phyloP scores from a whole-genome alignment of 2,888 invertebrate genomes.

The Drosophila diplacantha region DNA sequence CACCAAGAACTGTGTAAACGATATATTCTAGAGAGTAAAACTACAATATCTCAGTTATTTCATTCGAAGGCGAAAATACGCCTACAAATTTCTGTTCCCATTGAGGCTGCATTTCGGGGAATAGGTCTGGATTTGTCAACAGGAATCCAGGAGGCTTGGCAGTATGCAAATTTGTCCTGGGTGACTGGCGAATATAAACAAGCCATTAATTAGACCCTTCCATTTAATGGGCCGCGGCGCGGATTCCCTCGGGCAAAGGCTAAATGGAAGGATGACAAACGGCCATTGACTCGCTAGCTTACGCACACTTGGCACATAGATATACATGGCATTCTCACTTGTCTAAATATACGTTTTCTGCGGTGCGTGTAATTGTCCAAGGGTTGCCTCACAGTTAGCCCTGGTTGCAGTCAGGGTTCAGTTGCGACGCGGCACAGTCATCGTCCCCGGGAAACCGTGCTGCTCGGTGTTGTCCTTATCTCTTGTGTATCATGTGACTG shows the following conservation, averaged over 20 bases:
- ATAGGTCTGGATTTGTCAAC: constrained; percentile 5
- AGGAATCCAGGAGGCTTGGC: constrained; percentile 11
- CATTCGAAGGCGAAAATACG: neutral
- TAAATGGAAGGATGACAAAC: constrained; percentile 26
- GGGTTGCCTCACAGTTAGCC: constrained; percentile 11
- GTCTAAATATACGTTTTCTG: neutral
- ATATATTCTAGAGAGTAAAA: too few relatives aligned
- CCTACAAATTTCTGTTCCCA: neutral
- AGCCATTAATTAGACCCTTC: constrained; percentile 50
- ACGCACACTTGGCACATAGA: neutral
- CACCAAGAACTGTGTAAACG: neutral
- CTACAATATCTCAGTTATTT: neutral
- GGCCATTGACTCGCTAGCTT: constrained; percentile 33
- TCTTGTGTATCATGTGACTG: constrained; percentile 39
- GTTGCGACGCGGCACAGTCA: constrained; percentile 13
- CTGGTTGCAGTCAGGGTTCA: constrained; percentile 22
- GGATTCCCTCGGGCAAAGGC: constrained; percentile 37
- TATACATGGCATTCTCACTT: neutral
- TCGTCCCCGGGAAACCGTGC: neutral
- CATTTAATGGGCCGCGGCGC: constrained; percentile 40
- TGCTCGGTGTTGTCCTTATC: constrained; percentile 18
- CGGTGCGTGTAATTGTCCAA: constrained; percentile 14
- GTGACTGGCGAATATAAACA: constrained; percentile 52
- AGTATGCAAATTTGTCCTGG: constrained; percentile 45
- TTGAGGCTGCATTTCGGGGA: neutral